Evolutionary conservation across 64 coral and sea anemone genomes (phyloP).

Genomic region (Cladopsammia gracilis): DNA sequence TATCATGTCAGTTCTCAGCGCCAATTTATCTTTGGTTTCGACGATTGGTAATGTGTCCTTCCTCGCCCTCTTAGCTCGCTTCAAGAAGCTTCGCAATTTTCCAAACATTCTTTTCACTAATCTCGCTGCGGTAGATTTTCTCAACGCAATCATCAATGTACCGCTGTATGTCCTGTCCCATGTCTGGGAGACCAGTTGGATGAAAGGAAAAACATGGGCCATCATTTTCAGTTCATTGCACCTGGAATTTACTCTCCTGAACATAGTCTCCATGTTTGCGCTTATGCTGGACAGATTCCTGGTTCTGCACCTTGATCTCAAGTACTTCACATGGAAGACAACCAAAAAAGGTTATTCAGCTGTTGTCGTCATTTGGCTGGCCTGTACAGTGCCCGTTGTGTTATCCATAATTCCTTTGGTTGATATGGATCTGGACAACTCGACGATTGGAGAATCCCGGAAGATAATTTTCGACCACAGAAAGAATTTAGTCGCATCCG

Average conservation of each 20-base stretch:
- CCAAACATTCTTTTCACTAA: slow-evolving; percentile 14
- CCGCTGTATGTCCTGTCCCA: neutral
- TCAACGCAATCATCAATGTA: neutral
- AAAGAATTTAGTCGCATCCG: neutral
- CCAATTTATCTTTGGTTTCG: neutral
- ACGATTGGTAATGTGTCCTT: neutral
- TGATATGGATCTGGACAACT: neutral
- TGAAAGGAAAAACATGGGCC: neutral
- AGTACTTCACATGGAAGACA: slow-evolving; percentile 9
- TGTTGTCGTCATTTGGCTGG: neutral
- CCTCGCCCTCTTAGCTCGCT: neutral
- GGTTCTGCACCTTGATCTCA: neutral
- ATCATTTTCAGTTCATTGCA: neutral
- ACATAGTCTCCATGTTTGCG: neutral
- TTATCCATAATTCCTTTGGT: neutral
- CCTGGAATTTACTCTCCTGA: neutral
- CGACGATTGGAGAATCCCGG: neutral
- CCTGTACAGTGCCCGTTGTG: neutral
- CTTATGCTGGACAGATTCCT: slow-evolving; percentile 11
- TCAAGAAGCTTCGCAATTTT: neutral
- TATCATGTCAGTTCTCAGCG: no score
- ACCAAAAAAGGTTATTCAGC: neutral
- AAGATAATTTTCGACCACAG: neutral
- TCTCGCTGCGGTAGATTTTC: neutral
- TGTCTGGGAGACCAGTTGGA: neutral